Evolutionary conservation across 2,797 vertebrate genomes (phyloP), one percentile per base, ranked within the genome.

Genomic region (Rhinella marina): DNA sequence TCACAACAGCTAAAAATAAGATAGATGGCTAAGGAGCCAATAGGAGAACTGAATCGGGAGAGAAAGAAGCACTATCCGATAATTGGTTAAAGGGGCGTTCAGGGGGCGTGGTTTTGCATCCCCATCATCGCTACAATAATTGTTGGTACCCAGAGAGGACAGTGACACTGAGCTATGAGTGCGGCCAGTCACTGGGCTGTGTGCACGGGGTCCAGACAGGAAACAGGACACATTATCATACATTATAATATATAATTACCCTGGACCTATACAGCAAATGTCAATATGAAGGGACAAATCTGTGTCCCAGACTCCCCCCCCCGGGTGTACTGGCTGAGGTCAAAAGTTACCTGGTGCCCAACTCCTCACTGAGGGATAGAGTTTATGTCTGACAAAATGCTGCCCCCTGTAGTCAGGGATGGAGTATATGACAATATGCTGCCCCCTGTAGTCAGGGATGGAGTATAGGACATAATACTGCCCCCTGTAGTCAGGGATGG

Each of bases 51-150:
- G 86, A 90, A 91, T 91, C 84, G 29, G 62, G 52, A 77, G 54
- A 82, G 80, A 89, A 79, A 79, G 84, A 27, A 85, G 59, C 23
- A 0, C 23, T 82, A n/a, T 61, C 27, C 19, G 50, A 52, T 76
- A 82, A 82, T 86, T 48, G 72, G 50, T 62, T 57, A 25, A 16
- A 90, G 88, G 91, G 80, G 91, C 87, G 68, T 90, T 85, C 85
- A 90, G 87, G 86, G 89, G 86, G 84, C 91, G 70, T 62, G 23
- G 59, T 87, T 64, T 64, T 10, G 83, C 91, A 90, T 91, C 90
- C 87, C 92, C 90, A 93, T 90, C 92, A 93, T 93, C 92, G 87
- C 91, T 91, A 81, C 88, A 76, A 77, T 88, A 23, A 86, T 89
- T 61, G 76, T 19, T 89, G 88, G 88, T 89, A 89, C 88, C 88